Evolutionary conservation across 2,888 invertebrate genomes (phyloP), one percentile per base, ranked within the genome.

Genomic region (Mesopsocus fuscifrons): DNA sequence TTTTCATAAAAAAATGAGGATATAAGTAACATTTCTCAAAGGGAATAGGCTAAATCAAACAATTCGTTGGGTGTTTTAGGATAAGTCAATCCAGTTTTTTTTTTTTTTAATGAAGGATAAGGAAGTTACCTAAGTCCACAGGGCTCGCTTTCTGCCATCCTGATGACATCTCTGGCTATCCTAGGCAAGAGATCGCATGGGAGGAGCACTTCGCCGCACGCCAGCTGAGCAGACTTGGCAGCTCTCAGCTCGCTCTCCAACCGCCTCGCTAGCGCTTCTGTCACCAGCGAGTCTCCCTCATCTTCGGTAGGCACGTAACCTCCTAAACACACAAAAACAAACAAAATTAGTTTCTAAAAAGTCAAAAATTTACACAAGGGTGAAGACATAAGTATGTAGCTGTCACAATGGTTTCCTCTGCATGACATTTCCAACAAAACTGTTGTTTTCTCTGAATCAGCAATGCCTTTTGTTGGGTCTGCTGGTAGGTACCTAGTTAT

Each of bases 71-170:
- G n/a, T 30, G 30, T 11, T 6, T 16, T 3, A 38, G 20, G 3
- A 18, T n/a, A n/a, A n/a, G n/a, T n/a, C n/a, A 11, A 30, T 30
- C 30, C n/a, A 11, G 17, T 33, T 17, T 16, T 26, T 26, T 20
- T 16, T 35, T 42, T 31, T 42, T 33, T 33, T 34, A 30, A 31
- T 47, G 41, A 40, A 34, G 30, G 31, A n/a, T n/a, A n/a, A n/a
- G n/a, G n/a, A n/a, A n/a, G n/a, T 52, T 48, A 62, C 51, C 84
- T 67, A 41, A 88, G 71, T 41, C 89, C 91, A 63, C 85, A 89
- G 15, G 89, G 89, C 62, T 91, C 89, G 42, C 77, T 76, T 58
- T 87, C 85, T 1, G 89, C 83, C 67, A 84, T 76, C 44, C 73
- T 70, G 42, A 88, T 68, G 47, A 87, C 77, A 58, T 85, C 80